Conservation (phyloP, 2,888 invertebrate genomes). For the Prosopocoilus inquinatus region DNA sequence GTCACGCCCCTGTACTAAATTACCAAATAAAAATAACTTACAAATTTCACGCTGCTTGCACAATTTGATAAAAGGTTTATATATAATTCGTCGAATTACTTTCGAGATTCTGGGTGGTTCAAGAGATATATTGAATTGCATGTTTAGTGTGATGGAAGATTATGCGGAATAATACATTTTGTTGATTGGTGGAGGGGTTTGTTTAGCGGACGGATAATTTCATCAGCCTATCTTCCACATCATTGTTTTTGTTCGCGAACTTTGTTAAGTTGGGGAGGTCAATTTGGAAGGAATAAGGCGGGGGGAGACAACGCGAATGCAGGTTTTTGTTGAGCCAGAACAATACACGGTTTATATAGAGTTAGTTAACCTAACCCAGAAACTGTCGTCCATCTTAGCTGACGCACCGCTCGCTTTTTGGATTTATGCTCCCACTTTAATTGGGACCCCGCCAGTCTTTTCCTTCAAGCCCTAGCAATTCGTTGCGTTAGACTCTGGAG, state of each 20-base stretch:
- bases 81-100: conserved; percentile 1
- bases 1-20: conserved; percentile 24
- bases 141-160: neutral
- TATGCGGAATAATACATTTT: neutral
- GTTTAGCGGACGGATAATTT: no score
- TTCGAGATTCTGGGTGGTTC: neutral
- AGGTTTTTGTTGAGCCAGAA: neutral
- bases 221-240: no score
- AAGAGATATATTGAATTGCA: neutral
- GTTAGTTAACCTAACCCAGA: conserved; percentile 21
- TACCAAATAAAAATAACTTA: conserved; percentile 29
- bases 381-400: conserved; percentile 42
- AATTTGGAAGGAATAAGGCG: no score
- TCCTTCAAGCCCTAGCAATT: conserved; percentile 36
- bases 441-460: conserved; percentile 39
- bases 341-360: neutral
- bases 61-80: conserved; percentile 25
- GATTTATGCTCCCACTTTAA: conserved; percentile 47
- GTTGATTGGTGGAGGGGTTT: conserved; percentile 1
- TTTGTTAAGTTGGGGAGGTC: no score
- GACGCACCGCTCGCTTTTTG: conserved; percentile 37
- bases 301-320: no score
- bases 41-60: conserved; percentile 30
- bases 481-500: conserved; percentile 37
- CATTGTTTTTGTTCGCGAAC: no score